A percentile compares a stretch with the other conserved stretches of the same genome.
Evolutionary conservation across 1,140 invertebrate species (phyloP).

Genomic region (Drosophila rufa): DNA sequence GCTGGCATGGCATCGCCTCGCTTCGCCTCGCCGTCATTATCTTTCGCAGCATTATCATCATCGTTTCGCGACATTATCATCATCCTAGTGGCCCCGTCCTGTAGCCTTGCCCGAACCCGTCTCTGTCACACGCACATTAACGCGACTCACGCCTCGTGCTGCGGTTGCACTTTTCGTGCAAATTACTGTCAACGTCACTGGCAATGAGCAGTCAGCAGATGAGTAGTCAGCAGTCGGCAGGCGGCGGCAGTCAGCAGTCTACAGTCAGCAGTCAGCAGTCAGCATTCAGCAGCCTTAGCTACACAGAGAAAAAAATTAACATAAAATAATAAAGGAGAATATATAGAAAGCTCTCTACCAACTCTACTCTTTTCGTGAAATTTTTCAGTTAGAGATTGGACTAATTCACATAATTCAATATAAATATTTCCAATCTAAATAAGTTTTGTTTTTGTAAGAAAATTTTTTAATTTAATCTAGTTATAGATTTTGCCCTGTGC

Average conservation of each 20-base stretch:
- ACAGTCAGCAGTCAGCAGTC: conserved; percentile 27
- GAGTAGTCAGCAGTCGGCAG: conserved; percentile 19
- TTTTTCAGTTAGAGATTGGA: too few species aligned
- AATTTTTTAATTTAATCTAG: too few species aligned
- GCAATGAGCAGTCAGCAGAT: conserved; percentile 51
- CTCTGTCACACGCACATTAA: conserved; percentile 60
- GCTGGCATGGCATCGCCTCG: conserved; percentile 25
- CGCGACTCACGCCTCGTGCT: conserved; percentile 65
- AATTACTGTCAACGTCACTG: conserved; percentile 77
- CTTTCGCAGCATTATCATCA: conserved; percentile 18
- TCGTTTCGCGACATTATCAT: conserved; percentile 19
- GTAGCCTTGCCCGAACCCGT: not conserved
- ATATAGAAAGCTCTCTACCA: too few species aligned
- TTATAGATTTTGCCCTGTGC: not conserved
- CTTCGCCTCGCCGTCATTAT: conserved; percentile 38
- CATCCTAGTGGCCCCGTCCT: not conserved
- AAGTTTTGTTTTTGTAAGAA: too few species aligned
- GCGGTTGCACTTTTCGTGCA: conserved; percentile 78
- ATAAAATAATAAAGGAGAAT: not conserved
- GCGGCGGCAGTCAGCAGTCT: conserved; percentile 2
- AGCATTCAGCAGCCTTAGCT: conserved; percentile 4
- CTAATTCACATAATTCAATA: too few species aligned
- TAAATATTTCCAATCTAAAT: too few species aligned
- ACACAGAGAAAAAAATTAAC: not conserved
- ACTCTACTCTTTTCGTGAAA: too few species aligned